Evolutionary conservation across 2,888 invertebrate species (phyloP).

Genomic region (Drosophila melanosoma): DNA sequence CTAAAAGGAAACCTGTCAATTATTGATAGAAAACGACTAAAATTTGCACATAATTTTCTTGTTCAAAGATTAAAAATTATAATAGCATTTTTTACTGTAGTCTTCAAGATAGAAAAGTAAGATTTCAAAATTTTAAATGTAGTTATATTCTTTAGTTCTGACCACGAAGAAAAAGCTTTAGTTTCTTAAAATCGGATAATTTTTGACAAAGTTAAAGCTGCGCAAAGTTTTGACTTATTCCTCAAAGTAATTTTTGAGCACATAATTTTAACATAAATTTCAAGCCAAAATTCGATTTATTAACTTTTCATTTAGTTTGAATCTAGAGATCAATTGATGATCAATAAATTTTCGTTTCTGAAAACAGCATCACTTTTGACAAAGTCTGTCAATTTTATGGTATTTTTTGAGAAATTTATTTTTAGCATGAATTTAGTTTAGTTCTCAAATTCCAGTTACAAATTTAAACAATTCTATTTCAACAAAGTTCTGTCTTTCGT

Average conservation of each 20-base stretch:
- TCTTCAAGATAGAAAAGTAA: not conserved
- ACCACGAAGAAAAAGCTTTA: not conserved
- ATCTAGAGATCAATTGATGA: fast-evolving
- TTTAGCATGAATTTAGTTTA: not conserved
- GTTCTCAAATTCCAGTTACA: not conserved
- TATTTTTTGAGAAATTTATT: no score
- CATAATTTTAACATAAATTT: not conserved
- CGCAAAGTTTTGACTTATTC: fast-evolving
- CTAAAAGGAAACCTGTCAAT: slow-evolving; percentile 11
- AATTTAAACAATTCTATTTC: no score
- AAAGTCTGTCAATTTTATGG: no score
- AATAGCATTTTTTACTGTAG: no score
- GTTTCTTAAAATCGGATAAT: not conserved
- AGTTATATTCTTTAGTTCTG: not conserved
- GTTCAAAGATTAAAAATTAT: no score
- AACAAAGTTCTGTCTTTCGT: not conserved
- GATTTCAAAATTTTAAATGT: not conserved
- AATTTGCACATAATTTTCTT: not conserved
- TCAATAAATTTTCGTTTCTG: no score
- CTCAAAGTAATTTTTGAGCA: not conserved
- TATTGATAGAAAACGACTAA: not conserved
- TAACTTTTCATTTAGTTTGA: not conserved
- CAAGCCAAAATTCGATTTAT: fast-evolving
- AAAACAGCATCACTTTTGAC: no score
- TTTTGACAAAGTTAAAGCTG: not conserved